Evolutionary conservation across 1,140 invertebrate genomes (phyloP), one percentile per base, ranked within the genome.

Genomic region (Habropoda laboriosa): DNA sequence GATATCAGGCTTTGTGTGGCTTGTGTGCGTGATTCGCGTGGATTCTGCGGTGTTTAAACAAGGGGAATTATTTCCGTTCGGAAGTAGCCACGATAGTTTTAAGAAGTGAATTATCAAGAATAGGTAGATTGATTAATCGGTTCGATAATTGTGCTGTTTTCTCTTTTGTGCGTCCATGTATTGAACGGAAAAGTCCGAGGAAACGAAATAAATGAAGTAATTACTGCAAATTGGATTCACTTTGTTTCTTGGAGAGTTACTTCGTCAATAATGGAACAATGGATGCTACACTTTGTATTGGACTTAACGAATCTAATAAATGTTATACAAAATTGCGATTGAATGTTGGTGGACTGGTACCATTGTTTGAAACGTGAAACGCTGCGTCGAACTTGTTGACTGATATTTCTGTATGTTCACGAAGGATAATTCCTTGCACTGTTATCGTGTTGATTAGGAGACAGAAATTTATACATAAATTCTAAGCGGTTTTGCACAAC

Each of bases 161-260:
- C 7, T 42, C 40, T 42, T 6, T n/a, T n/a, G 35, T 24, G 32
- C 21, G 16, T 51, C 30, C n/a, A 1, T 21, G 42, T 35, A 35
- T 49, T 5, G 47, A 12, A 7, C n/a, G 5, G 21, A 18, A 35
- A 45, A 47, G 8, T 35, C 16, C 7, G 18, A 12, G 51, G 18
- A 6, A 24, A 63, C 21, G 30, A 51, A 51, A 68, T 47, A 42
- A 49, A 67, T 51, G 64, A 67, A 67, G 47, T 67, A 67, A 67
- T 51, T 67, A 24, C 21, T 6, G 30, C 10, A 16, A 51, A 67
- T 18, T 67, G 47, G 30, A 51, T 35, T 35, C 45, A 51, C 12
- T 49, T 67, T 67, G 45, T 35, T n/a, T 30, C 30, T 13, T 5
- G 30, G 21, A 2, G 16, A 32, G 6, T 51, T 35, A 6, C 64